Evolutionary conservation across 2,797 vertebrate genomes (phyloP).

Genomic region (Platalea minor): DNA sequence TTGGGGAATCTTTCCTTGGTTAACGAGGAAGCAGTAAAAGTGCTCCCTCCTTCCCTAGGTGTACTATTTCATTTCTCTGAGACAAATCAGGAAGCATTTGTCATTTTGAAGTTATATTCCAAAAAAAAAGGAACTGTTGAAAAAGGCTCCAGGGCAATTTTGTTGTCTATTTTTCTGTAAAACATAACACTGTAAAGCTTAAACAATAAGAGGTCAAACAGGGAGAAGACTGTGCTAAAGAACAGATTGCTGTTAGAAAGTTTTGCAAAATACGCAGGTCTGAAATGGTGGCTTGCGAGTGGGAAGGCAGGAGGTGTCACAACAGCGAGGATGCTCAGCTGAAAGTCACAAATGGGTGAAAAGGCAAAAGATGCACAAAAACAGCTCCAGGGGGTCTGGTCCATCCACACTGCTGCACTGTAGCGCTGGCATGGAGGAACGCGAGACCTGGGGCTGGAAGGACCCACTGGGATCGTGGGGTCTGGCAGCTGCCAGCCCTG

Average conservation of each 20-base stretch:
- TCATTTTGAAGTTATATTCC: conserved; percentile 36
- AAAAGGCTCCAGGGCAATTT: conserved; percentile 33
- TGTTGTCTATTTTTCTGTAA: conserved; percentile 44
- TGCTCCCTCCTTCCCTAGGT: neutral
- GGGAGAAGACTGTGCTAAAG: neutral
- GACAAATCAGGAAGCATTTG: conserved; percentile 46
- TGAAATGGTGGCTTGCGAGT: neutral
- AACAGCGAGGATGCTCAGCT: neutral
- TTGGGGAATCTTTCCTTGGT: neutral
- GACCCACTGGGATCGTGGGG: neutral
- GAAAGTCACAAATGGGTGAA: neutral
- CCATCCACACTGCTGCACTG: neutral
- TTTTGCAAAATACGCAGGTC: neutral
- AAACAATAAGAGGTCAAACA: conserved; percentile 42
- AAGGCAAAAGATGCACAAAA: neutral
- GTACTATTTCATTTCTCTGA: conserved; percentile 23
- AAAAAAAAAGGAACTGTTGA: neutral
- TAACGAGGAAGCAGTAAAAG: conserved; percentile 13
- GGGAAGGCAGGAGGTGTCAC: neutral
- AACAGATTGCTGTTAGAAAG: neutral
- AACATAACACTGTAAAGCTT: conserved; percentile 10
- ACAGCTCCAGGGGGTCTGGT: neutral
- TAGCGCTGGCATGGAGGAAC: neutral
- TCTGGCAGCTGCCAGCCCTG: neutral
- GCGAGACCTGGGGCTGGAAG: neutral